Evolutionary conservation across 2,797 vertebrate species (phyloP).

Genomic region (Spinibarbus caldwelli): DNA sequence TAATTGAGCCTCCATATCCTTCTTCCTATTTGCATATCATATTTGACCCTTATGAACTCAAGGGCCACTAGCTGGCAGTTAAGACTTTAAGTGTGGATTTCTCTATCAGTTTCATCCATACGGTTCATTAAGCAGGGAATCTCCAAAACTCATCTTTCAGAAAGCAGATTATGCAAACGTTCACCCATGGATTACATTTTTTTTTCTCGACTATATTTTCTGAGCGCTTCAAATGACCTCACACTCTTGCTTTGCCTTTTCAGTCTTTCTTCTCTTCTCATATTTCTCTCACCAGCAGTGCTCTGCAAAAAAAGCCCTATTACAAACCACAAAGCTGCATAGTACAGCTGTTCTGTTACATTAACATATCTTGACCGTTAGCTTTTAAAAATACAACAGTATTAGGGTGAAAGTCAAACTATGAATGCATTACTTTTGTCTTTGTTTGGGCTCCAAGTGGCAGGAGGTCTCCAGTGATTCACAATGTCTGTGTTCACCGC

Average conservation of each 20-base stretch:
- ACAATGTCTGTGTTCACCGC: neutral
- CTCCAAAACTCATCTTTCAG: conserved; percentile 18
- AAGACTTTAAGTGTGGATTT: conserved; percentile 16
- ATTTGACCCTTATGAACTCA: neutral
- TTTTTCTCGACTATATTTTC: neutral
- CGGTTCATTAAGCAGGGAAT: neutral
- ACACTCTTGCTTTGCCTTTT: neutral
- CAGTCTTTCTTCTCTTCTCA: neutral
- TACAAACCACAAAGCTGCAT: conserved; percentile 32
- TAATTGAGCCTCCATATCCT: conserved; percentile 7
- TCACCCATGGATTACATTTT: neutral
- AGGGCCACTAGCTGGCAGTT: conserved; percentile 11
- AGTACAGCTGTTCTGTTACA: neutral
- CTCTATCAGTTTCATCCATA: neutral
- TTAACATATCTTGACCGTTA: neutral
- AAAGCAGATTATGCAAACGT: conserved; percentile 35
- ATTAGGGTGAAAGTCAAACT: neutral
- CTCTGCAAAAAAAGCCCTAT: conserved; percentile 18
- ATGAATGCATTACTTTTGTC: neutral
- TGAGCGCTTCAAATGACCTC: conserved; percentile 11
- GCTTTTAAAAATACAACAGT: conserved; percentile 9
- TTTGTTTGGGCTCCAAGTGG: conserved; percentile 14
- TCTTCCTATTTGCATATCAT: conserved; percentile 17
- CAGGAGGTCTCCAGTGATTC: conserved; percentile 27
- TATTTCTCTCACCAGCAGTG: conserved; percentile 27